These are phyloP conservation scores for Argyresthia albistria DNA, from an alignment of 2,888 invertebrate species.

Conservation along the genomic window DNA sequence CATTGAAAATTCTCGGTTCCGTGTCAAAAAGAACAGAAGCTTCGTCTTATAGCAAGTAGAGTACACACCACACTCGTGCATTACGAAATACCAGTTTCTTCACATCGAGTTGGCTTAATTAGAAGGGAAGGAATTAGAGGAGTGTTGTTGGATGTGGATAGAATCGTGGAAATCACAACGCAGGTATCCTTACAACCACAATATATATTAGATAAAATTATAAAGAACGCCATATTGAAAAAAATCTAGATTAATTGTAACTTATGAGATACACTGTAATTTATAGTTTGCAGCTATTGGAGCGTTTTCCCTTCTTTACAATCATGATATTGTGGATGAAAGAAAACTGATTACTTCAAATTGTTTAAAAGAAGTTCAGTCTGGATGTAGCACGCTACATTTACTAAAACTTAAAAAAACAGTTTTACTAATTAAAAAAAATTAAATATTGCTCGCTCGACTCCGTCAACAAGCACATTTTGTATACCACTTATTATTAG, in stretches of 20 bases:
- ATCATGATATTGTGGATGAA: conserved; percentile 70
- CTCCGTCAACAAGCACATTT: conserved; percentile 64
- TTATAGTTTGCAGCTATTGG: conserved; percentile 60
- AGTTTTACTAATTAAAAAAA: conserved; percentile 53
- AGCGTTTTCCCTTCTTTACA: conserved; percentile 45
- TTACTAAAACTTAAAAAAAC: conserved; percentile 57
- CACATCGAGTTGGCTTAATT: not conserved
- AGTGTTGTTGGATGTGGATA: conserved; percentile 40
- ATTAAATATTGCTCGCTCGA: conserved; percentile 55
- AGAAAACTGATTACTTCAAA: conserved; percentile 64
- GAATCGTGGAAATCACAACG: conserved; percentile 65
- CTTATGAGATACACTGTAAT: conserved; percentile 72
- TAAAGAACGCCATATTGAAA: conserved; percentile 75
- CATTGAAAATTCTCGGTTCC: conserved; percentile 53
- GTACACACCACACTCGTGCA: conserved; percentile 53
- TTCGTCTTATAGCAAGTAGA: conserved; percentile 48
- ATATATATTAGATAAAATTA: conserved; percentile 79
- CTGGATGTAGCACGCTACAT: conserved; percentile 63
- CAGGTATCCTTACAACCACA: conserved; percentile 79
- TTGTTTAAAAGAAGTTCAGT: conserved; percentile 36
- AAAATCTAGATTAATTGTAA: conserved; percentile 68
- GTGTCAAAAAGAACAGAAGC: conserved; percentile 54
- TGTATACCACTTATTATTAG: conserved; percentile 52
- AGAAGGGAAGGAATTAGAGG: not conserved
- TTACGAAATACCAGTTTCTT: conserved; percentile 5